Percentiles rank a stretch among this genome's conserved stretches.
Conservation (phyloP, 2,797 vertebrate genomes). For the Geotria australis region DNA sequence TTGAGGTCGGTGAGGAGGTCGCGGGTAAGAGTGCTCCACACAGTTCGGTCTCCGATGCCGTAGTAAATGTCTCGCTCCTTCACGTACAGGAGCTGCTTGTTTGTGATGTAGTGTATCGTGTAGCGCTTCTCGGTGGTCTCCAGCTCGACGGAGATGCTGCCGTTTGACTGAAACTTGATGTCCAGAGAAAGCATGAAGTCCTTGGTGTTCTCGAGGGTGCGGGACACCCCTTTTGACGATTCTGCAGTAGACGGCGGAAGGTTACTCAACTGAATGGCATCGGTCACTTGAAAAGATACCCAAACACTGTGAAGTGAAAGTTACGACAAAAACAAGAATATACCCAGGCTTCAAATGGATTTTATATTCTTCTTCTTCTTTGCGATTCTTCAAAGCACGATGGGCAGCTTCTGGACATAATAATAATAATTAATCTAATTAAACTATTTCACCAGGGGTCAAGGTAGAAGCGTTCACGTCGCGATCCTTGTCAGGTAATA, state of each 20-base stretch:
- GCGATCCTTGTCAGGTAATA: too few species aligned
- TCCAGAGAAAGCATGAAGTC: constrained; percentile 87
- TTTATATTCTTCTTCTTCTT: too few species aligned
- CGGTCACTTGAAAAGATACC: background rate
- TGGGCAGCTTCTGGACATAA: too few species aligned
- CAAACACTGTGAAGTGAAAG: background rate
- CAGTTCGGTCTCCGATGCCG: constrained; percentile 34
- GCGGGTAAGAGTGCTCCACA: constrained; percentile 62
- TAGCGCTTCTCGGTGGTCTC: constrained; percentile 79
- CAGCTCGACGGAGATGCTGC: constrained; percentile 53
- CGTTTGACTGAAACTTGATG: constrained; percentile 49
- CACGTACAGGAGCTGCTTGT: constrained; percentile 40
- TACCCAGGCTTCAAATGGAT: background rate
- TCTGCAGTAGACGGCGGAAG: constrained; percentile 16
- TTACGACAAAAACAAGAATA: background rate
- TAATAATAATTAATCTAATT: too few species aligned
- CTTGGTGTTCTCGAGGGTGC: constrained; percentile 44
- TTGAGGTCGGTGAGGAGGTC: constrained; percentile 78
- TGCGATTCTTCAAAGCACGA: too few species aligned
- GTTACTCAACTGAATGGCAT: background rate
- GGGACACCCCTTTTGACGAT: constrained; percentile 42
- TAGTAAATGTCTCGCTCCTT: constrained; percentile 54
- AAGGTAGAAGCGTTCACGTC: too few species aligned
- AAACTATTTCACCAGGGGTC: too few species aligned
- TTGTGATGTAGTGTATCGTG: constrained; percentile 56